These are phyloP conservation scores for Ginglymostoma cirratum DNA, from an alignment of 2,113 vertebrate species.

Conservation along the genomic window DNA sequence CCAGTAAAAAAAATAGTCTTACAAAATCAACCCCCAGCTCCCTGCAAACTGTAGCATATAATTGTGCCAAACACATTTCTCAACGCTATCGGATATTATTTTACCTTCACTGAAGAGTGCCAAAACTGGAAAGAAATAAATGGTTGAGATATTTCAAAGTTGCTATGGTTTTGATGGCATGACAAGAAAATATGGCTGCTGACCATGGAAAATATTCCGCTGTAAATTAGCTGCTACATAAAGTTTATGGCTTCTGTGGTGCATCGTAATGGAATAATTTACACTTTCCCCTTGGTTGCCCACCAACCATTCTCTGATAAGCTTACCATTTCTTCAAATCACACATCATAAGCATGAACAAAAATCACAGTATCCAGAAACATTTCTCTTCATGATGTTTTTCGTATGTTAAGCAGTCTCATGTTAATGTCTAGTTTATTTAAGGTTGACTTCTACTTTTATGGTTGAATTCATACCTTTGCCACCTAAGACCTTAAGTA, in stretches of 20 bases:
- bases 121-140: not conserved
- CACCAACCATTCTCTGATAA: not conserved
- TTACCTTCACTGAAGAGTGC: not conserved
- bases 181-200: not conserved
- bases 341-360: not conserved
- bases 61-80: not conserved
- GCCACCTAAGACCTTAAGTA: not conserved
- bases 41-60: not conserved
- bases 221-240: not conserved
- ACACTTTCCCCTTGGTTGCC: not conserved
- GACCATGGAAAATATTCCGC: not conserved
- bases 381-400: not conserved
- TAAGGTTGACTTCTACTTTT: not conserved
- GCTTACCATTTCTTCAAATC: not conserved
- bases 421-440: constrained; percentile 11
- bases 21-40: not conserved
- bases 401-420: not conserved
- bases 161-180: not conserved
- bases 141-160: not conserved
- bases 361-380: not conserved
- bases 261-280: not conserved
- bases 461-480: not conserved
- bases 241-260: not conserved
- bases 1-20: not conserved
- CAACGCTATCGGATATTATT: not conserved